Percentiles rank a stretch among this genome's conserved stretches.
phyloP scores from a whole-genome alignment of 2,113 vertebrate species.

The Delphinus delphis region DNA sequence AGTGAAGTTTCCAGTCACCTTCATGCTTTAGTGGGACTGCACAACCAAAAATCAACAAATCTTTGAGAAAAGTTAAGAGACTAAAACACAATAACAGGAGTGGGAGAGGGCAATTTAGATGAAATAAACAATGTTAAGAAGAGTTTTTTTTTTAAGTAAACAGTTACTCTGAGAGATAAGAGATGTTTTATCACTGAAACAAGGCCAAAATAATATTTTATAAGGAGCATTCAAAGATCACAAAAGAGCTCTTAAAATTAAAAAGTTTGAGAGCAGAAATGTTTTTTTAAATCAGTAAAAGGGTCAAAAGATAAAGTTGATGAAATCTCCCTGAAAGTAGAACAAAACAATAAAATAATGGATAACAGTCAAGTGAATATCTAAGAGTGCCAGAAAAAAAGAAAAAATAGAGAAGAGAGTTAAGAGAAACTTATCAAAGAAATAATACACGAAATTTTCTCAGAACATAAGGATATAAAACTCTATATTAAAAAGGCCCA shows the following conservation, averaged over 20 bases:
- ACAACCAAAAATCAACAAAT: background rate
- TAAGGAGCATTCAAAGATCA: background rate
- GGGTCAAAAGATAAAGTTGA: background rate
- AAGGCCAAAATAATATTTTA: background rate
- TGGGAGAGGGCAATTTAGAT: background rate
- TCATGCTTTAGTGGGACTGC: background rate
- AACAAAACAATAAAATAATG: background rate
- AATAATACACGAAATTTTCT: background rate
- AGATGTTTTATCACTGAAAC: background rate
- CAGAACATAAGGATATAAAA: background rate
- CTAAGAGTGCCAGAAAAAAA: background rate
- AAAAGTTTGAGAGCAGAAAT: background rate
- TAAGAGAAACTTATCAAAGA: background rate
- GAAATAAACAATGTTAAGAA: background rate
- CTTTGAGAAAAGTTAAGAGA: background rate
- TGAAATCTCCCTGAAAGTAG: background rate
- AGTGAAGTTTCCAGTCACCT: background rate
- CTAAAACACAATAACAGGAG: background rate
- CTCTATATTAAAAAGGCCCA: background rate
- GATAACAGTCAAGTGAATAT: background rate
- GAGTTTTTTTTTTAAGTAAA: background rate
- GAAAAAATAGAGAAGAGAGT: background rate
- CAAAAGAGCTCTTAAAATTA: background rate
- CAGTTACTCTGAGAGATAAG: background rate
- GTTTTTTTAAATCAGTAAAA: background rate